Evolutionary conservation across 2,797 vertebrate species (phyloP).

Genomic region (Lepus oiostolus): DNA sequence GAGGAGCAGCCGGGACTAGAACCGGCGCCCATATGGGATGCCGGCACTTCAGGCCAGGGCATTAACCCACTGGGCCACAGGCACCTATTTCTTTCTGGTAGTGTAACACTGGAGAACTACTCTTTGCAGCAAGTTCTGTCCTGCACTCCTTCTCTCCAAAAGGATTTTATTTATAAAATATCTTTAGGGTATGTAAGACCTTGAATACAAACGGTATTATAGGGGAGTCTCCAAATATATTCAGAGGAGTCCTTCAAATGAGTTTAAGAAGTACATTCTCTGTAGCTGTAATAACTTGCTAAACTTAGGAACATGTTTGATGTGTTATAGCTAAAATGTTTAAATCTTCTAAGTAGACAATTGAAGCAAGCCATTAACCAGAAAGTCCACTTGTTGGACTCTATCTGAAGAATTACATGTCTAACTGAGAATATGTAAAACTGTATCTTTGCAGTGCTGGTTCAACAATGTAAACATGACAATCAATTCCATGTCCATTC

Average conservation of each 20-base stretch:
- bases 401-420: background rate
- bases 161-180: constrained; percentile 12
- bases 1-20: too few relatives aligned
- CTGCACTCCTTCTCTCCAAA: background rate
- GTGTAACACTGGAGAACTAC: background rate
- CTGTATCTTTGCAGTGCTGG: background rate
- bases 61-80: too few relatives aligned
- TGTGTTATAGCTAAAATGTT: background rate
- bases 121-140: background rate
- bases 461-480: background rate
- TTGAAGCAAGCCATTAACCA: background rate
- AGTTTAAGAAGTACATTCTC: background rate
- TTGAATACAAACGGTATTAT: background rate
- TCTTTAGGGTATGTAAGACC: background rate
- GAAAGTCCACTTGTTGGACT: background rate
- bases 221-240: background rate
- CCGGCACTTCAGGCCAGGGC: too few relatives aligned
- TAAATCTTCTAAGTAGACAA: constrained; percentile 35
- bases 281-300: constrained; percentile 16
- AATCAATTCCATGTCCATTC: background rate
- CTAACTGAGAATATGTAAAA: background rate
- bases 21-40: too few relatives aligned
- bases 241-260: background rate
- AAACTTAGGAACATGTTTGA: background rate
- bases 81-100: background rate